phyloP scores from a whole-genome alignment of 2,888 invertebrate genomes.

The Caenorhabditis drosophilae region DNA sequence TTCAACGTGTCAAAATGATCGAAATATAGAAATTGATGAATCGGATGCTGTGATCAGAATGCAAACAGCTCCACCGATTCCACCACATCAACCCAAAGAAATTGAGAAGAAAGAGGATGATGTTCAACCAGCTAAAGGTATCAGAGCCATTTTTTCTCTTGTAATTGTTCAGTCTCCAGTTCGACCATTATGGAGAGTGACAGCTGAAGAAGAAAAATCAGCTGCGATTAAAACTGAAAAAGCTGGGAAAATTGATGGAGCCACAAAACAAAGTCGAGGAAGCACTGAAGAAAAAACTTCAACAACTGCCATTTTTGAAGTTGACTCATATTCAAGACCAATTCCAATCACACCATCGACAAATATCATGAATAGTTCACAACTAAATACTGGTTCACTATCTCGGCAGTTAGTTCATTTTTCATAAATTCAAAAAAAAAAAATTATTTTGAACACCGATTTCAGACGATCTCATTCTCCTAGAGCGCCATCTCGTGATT shows the following conservation, averaged over 20 bases:
- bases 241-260: no score
- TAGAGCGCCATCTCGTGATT: slow-evolving; percentile 38
- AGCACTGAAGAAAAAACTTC: slow-evolving; percentile 28
- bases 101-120: no score
- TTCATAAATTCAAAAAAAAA: not conserved
- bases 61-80: slow-evolving; percentile 9
- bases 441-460: no score
- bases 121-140: no score
- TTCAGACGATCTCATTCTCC: slow-evolving; percentile 44
- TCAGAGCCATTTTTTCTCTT: no score
- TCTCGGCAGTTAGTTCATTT: slow-evolving; percentile 13
- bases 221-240: slow-evolving; percentile 8
- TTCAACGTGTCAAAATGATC: slow-evolving; percentile 15
- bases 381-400: slow-evolving; percentile 18
- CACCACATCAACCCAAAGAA: slow-evolving; percentile 14
- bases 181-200: slow-evolving; percentile 48
- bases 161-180: no score
- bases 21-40: slow-evolving; percentile 26
- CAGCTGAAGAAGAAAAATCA: slow-evolving; percentile 20
- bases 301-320: slow-evolving; percentile 23
- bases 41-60: slow-evolving; percentile 11
- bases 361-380: no score
- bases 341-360: slow-evolving; percentile 20
- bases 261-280: slow-evolving; percentile 20
- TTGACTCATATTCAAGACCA: slow-evolving; percentile 35